Evolutionary conservation across 2,113 vertebrate species (phyloP).

Genomic region (Ceratotherium simum): DNA sequence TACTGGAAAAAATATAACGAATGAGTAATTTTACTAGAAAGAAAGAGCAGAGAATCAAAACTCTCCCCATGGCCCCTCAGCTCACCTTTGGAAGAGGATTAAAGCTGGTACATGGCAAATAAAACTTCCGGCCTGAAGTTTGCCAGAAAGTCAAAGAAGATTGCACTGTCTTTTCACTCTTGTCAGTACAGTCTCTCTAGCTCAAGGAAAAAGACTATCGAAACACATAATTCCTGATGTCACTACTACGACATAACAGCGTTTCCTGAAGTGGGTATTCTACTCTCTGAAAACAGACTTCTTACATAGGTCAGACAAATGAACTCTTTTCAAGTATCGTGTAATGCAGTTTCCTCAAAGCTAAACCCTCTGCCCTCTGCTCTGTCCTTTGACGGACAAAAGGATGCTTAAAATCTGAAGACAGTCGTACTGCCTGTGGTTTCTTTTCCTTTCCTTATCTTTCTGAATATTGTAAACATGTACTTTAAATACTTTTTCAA

Average conservation of each 20-base stretch:
- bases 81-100: slow-evolving; percentile 30
- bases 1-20: slow-evolving; percentile 40
- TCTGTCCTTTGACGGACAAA: not conserved
- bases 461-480: not conserved
- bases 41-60: not conserved
- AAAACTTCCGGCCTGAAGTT: slow-evolving; percentile 1
- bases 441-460: not conserved
- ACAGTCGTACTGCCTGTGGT: not conserved
- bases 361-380: not conserved
- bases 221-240: not conserved
- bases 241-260: not conserved
- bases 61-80: not conserved
- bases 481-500: not conserved
- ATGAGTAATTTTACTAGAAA: slow-evolving; percentile 49
- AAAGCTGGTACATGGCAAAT: slow-evolving; percentile 4
- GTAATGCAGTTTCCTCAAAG: not conserved
- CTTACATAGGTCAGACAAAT: not conserved
- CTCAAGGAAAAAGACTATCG: not conserved
- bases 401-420: not conserved
- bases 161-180: not conserved
- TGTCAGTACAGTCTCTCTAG: not conserved
- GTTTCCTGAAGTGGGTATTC: not conserved
- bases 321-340: not conserved
- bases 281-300: not conserved
- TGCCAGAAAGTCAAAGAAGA: slow-evolving; percentile 12